Percentiles rank a stretch among this genome's conserved stretches.
phyloP scores from a whole-genome alignment of 2,797 vertebrate genomes.

The Lacerta bilineata region DNA sequence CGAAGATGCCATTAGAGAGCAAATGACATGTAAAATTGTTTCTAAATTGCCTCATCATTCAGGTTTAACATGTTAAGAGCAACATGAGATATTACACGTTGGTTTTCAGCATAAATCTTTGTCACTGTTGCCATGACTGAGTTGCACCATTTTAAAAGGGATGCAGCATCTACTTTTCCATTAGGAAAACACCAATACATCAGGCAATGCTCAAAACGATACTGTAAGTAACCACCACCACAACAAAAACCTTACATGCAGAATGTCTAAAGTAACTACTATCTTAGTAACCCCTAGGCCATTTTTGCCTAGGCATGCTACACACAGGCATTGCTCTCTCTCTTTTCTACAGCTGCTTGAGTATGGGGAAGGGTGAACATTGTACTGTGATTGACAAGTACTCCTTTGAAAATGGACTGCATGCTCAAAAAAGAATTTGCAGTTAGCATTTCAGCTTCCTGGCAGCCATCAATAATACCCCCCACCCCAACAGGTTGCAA shows the following conservation, averaged over 20 bases:
- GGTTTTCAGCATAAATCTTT: slow-evolving; percentile 10
- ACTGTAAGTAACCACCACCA: background rate
- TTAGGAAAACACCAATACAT: background rate
- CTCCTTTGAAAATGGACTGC: background rate
- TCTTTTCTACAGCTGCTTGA: slow-evolving; percentile 13
- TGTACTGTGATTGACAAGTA: background rate
- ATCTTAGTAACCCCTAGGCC: fast-evolving
- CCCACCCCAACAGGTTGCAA: background rate
- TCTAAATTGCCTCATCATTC: slow-evolving; percentile 20
- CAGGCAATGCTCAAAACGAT: background rate
- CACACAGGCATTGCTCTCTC: background rate
- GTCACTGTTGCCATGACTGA: slow-evolving; percentile 13
- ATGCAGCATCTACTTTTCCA: background rate
- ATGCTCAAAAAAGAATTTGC: slow-evolving; percentile 5
- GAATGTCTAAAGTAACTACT: background rate
- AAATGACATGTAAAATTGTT: background rate
- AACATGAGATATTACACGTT: background rate
- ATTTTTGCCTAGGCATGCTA: background rate
- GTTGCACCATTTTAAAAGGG: background rate
- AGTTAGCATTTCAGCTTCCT: background rate
- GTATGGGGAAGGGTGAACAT: background rate
- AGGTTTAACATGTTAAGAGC: slow-evolving; percentile 3
- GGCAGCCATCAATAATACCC: slow-evolving; percentile 2
- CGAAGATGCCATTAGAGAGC: slow-evolving; percentile 16
- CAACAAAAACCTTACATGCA: background rate